Base-by-base conservation (phyloP, 2,797 vertebrate species). In the Helostoma temminkii region DNA sequence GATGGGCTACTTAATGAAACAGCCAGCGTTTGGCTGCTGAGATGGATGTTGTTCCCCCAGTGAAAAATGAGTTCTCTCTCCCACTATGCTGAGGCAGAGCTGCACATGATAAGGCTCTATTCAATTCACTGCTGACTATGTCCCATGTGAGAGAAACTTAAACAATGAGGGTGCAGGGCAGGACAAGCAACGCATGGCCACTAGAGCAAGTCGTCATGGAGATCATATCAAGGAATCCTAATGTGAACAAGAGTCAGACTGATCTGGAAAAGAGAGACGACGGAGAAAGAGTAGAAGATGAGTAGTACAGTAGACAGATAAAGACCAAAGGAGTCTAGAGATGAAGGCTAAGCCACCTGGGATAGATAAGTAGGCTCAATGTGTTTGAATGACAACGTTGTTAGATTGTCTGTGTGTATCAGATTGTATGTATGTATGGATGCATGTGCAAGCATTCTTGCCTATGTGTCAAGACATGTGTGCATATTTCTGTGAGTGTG, bases 1-100 rank as follows among this genome's bases (percentile, higher is more conserved):
- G 91, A 93, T 93, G 92, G 92, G 92, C 90, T 91, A 93, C 92
- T 94, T 94, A 94, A 95, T 95, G 93, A 94, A 94, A 94, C 89
- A 91, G 90, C 87, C 83, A 88, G 89, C 76, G 66, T 91, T 89
- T 80, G 86, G 90, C 90, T 88, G 86, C 87, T 54, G 80, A 81
- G 90, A 93, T 92, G 90, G 90, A 92, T 91, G 92, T 91, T 78
- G 79, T 85, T 89, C 86, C 82, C 75, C 49, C 60, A 42, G 89
- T 92, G 90, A 94, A 93, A 92, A 93, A 93, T 91, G 85, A 93
- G 81, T 90, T 85, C 76, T 67, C 84, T 86, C 75, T 83, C 75
- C 82, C 87, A 60, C 76, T 82, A 75, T 52, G 81, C 89, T 36
- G 82, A 81, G 74, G 70, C 85, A 75, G 80, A 87, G 80, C 77